These are phyloP conservation scores for Lepisosteus oculatus DNA, from an alignment of 2,113 vertebrate species.

Conservation along the genomic window DNA sequence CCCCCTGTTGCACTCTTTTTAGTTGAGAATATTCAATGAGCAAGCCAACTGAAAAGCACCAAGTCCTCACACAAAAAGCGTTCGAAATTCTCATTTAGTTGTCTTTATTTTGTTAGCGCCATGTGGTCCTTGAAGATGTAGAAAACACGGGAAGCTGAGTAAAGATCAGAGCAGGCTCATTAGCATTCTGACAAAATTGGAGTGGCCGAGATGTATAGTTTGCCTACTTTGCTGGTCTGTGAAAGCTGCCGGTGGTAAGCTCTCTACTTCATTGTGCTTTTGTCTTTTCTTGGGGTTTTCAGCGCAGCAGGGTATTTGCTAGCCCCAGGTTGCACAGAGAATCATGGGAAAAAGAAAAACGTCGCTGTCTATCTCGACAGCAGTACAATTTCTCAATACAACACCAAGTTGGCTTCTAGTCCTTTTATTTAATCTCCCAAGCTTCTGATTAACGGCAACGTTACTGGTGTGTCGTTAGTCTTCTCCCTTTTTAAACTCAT, in stretches of 20 bases:
- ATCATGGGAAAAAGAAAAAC: constrained; percentile 79
- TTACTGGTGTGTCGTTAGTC: no score
- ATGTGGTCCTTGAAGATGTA: constrained; percentile 99
- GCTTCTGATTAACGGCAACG: no score
- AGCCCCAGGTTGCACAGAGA: constrained; percentile 76
- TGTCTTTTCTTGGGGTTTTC: constrained; percentile 80
- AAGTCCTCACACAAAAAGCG: constrained; percentile 89
- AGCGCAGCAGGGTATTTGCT: constrained; percentile 81
- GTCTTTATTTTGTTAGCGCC: constrained; percentile 98
- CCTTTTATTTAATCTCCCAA: neutral
- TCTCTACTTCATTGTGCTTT: constrained; percentile 89
- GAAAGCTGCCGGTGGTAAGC: constrained; percentile 79
- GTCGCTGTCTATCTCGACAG: constrained; percentile 64
- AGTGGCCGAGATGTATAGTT: constrained; percentile 88
- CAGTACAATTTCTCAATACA: constrained; percentile 48
- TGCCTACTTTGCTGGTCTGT: constrained; percentile 77
- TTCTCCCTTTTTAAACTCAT: neutral
- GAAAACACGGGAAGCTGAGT: constrained; percentile 97
- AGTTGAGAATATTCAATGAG: constrained; percentile 86
- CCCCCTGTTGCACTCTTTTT: constrained; percentile 85
- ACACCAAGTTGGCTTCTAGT: neutral
- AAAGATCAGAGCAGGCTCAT: constrained; percentile 99
- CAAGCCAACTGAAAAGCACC: constrained; percentile 88
- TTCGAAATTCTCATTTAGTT: constrained; percentile 99
- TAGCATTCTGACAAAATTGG: constrained; percentile 95